Percentiles rank a stretch among this genome's conserved stretches.
These are phyloP conservation scores for Bombylius discolor DNA, from an alignment of 2,888 invertebrate genomes.

Conservation along the genomic window DNA sequence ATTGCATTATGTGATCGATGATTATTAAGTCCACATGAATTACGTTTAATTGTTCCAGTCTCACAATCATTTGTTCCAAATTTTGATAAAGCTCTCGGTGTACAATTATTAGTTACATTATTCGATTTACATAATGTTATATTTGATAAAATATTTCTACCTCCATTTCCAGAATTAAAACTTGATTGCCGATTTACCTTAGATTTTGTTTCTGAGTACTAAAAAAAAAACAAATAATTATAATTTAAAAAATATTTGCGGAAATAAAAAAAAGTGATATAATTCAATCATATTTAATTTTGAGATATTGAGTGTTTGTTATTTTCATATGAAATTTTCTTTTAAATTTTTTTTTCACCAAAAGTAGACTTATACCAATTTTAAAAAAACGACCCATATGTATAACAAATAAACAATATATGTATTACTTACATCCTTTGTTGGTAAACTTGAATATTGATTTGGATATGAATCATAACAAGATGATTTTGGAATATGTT, in stretches of 20 bases:
- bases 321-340: background rate
- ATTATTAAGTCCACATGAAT: conserved; percentile 56
- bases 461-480: conserved; percentile 74
- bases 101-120: conserved; percentile 48
- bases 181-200: conserved; percentile 54
- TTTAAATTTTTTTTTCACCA: too few relatives aligned
- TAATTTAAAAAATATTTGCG: too few relatives aligned
- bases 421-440: conserved; percentile 52
- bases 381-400: background rate
- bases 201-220: conserved; percentile 35
- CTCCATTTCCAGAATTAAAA: conserved; percentile 43
- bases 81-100: conserved; percentile 56
- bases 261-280: too few relatives aligned
- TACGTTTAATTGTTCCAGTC: conserved; percentile 60
- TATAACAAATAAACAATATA: background rate
- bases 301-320: too few relatives aligned
- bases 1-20: conserved; percentile 30
- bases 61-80: conserved; percentile 64
- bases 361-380: background rate
- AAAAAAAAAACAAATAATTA: conserved; percentile 1
- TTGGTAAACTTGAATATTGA: conserved; percentile 69
- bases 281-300: too few relatives aligned
- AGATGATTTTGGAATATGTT: conserved; percentile 59
- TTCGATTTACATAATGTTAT: conserved; percentile 42
- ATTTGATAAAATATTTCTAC: conserved; percentile 25